Conservation (phyloP, 2,797 vertebrate genomes). For the Pterois miles region DNA sequence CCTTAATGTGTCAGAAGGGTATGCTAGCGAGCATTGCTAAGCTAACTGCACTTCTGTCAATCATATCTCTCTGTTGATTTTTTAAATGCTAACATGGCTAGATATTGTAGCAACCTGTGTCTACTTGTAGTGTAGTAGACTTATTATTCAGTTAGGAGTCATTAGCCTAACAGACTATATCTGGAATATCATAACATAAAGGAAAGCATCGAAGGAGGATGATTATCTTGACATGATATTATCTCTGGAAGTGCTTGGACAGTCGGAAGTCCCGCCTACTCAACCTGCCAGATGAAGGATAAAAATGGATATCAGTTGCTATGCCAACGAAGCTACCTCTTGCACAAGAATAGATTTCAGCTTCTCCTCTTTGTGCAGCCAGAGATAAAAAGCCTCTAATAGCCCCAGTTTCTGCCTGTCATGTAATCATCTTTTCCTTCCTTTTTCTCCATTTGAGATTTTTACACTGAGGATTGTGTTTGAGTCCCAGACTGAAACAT, state of each 20-base stretch:
- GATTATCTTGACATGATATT: background rate
- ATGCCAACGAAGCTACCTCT: conserved; percentile 66
- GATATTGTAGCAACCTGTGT: background rate
- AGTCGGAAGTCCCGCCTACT: conserved; percentile 56
- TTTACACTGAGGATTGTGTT: background rate
- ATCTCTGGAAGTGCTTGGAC: conserved; percentile 10
- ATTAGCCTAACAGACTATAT: background rate
- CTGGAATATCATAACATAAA: background rate
- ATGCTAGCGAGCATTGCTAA: background rate
- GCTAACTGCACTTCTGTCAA: background rate
- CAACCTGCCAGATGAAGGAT: conserved; percentile 39
- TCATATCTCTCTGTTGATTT: background rate
- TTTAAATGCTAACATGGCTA: too few relatives aligned
- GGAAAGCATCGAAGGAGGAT: background rate
- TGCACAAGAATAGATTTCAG: conserved; percentile 63
- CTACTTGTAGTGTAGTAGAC: background rate
- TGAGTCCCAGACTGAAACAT: background rate
- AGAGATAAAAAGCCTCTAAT: conserved; percentile 54
- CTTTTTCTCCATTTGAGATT: background rate
- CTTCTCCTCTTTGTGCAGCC: conserved; percentile 49
- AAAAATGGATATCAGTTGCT: conserved; percentile 73
- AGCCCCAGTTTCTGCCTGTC: conserved; percentile 33
- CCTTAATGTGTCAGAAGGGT: background rate
- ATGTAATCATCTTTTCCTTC: conserved; percentile 15
- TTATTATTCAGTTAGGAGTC: background rate